Evolutionary conservation across 2,113 vertebrate genomes (phyloP).

Genomic region (Odocoileus virginianus): DNA sequence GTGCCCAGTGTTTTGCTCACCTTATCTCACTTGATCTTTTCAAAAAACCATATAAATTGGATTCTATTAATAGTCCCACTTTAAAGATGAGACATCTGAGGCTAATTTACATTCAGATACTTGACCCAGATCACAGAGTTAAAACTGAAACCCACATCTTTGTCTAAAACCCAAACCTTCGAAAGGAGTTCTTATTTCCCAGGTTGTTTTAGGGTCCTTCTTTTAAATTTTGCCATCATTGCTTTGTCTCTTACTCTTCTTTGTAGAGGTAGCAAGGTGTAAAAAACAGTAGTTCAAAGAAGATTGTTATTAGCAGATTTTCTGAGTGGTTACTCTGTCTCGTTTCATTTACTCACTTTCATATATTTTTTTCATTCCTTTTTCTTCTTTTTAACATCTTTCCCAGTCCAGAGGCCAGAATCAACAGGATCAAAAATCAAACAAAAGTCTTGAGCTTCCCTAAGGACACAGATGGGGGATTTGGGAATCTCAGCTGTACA

Average conservation of each 20-base stretch:
- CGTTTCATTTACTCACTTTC: neutral
- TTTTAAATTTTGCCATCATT: neutral
- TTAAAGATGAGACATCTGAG: neutral
- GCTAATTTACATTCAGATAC: neutral
- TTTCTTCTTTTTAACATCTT: neutral
- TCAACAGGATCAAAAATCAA: constrained; percentile 69
- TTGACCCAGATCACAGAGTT: neutral
- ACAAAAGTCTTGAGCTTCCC: constrained; percentile 58
- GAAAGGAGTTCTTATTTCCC: neutral
- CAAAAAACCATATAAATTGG: neutral
- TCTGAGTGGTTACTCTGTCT: neutral
- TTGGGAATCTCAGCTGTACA: constrained; percentile 71
- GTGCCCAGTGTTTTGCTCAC: neutral
- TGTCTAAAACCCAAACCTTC: neutral
- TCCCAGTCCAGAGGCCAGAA: constrained; percentile 41
- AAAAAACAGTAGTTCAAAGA: neutral
- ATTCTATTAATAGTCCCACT: neutral
- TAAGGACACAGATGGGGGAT: constrained; percentile 42
- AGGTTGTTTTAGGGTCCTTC: neutral
- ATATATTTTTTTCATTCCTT: neutral
- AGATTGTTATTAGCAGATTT: neutral
- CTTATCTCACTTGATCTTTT: neutral
- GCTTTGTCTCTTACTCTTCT: neutral
- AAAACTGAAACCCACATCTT: neutral
- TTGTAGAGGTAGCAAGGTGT: neutral